These are phyloP conservation scores for Synergus laeviventris DNA, from an alignment of 2,888 invertebrate species.

Conservation along the genomic window DNA sequence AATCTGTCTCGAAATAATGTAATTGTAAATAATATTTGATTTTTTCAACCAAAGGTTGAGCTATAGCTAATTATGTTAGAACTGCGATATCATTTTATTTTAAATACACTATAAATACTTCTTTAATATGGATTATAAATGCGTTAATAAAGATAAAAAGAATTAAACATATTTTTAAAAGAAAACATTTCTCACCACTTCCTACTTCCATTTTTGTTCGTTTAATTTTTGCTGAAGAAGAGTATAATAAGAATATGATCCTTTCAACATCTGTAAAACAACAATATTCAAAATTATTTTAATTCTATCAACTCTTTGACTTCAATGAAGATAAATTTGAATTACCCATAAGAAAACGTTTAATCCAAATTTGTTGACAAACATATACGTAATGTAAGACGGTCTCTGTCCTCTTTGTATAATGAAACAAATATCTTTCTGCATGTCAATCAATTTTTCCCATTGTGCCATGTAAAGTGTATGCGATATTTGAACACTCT, in stretches of 20 bases:
- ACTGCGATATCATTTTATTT: no score
- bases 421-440: conserved; percentile 31
- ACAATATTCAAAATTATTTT: no score
- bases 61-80: no score
- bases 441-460: background rate
- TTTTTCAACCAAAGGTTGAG: no score
- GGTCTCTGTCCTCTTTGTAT: conserved; percentile 30
- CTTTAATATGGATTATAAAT: background rate
- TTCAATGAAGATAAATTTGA: background rate
- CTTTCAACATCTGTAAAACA: conserved; percentile 40
- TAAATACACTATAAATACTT: no score
- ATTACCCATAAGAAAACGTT: conserved; percentile 41
- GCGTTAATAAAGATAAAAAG: background rate
- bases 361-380: conserved; percentile 34
- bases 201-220: conserved; percentile 11
- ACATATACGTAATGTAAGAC: conserved; percentile 2
- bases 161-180: background rate
- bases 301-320: background rate
- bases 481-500: conserved; percentile 38
- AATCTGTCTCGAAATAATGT: background rate
- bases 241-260: conserved; percentile 40
- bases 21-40: background rate
- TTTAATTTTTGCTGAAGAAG: conserved; percentile 38
- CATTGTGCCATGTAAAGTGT: conserved; percentile 33
- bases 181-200: background rate